Base-by-base conservation (phyloP, 1,140 invertebrate species). In the Saccostrea glomerata region DNA sequence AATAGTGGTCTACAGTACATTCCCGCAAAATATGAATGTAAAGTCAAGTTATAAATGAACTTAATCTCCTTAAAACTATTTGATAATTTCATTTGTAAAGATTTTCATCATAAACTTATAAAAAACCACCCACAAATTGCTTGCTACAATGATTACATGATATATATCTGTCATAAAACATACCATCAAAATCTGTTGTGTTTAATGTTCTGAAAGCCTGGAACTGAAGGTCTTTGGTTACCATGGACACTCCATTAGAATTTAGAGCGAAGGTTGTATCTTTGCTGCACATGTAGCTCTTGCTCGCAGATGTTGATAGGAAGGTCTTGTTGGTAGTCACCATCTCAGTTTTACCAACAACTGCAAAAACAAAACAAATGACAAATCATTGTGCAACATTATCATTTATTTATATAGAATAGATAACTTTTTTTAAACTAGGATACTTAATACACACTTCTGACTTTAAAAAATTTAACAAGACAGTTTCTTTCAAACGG, bases 251-350 rank as follows among this genome's bases (percentile, higher is more conserved):
- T 13, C 88, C 88, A 63, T 63, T 20, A 0, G 36, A 2, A 36
- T 36, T 9, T 1, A 90, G 30, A 0, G 13, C 9, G 25, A 91
- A 83, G 6, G 85, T 86, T 4, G 82, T 12, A 58, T 91, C 58
- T 54, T 88, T 70, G 40, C 86, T 83, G 77, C 92, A 92, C 86
- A 88, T 89, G 84, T 90, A 92, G 20, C 89, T 90, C 70, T 77
- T 77, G 70, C 12, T 25, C 30, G 23, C 13, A 11, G 13, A 15
- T 77, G 70, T 77, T 77, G 23, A 15, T 30, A 25, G 25, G 3
- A 77, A 11, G 15, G 25, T 77, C 13, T 30, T 6, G 70, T 77
- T 77, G 70, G 25, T 36, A 77, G 70, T 25, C 11, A 30, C 23
- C 15, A 11, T 30, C 4, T 25, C 25, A 15, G 23, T 30, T 30